phyloP scores from a whole-genome alignment of 2,888 invertebrate genomes.

The Drosophila mulleri region DNA sequence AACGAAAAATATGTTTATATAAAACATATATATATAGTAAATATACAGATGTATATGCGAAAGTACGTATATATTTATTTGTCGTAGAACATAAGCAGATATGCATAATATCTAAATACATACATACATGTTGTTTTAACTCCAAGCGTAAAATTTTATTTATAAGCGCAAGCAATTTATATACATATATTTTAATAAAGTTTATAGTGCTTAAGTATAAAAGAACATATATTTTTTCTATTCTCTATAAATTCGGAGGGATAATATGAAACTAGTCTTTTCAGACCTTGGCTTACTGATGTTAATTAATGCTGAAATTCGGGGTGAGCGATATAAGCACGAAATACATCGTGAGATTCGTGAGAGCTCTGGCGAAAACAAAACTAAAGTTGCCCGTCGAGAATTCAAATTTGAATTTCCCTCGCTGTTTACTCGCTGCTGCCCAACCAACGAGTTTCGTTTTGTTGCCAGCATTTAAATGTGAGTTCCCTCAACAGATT shows the following conservation, averaged over 20 bases:
- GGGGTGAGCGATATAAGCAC: not conserved
- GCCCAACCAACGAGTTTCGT: slow-evolving; percentile 1
- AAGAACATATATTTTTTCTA: not conserved
- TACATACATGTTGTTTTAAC: slow-evolving; percentile 66
- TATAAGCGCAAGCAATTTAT: slow-evolving; percentile 75
- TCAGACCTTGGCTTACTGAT: not conserved
- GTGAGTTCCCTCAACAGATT: not conserved
- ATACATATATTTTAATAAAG: slow-evolving; percentile 77
- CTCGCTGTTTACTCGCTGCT: slow-evolving; percentile 1
- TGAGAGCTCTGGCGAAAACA: not conserved
- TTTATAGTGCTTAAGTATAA: slow-evolving; percentile 67
- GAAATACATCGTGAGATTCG: not conserved
- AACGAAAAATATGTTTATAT: slow-evolving; percentile 29
- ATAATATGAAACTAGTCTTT: not conserved
- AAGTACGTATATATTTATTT: slow-evolving; percentile 66
- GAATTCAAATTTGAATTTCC: not conserved
- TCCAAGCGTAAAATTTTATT: slow-evolving; percentile 64
- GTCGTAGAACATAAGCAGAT: slow-evolving; percentile 54
- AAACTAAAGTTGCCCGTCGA: not conserved
- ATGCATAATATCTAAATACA: slow-evolving; percentile 37
- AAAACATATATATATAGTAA: slow-evolving; percentile 3
- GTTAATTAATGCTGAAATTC: not conserved
- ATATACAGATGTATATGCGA: slow-evolving; percentile 28
- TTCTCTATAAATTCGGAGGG: not conserved
- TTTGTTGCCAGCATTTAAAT: not conserved